Evolutionary conservation across 2,797 vertebrate species (phyloP).

Genomic region (Bradypus variegatus): DNA sequence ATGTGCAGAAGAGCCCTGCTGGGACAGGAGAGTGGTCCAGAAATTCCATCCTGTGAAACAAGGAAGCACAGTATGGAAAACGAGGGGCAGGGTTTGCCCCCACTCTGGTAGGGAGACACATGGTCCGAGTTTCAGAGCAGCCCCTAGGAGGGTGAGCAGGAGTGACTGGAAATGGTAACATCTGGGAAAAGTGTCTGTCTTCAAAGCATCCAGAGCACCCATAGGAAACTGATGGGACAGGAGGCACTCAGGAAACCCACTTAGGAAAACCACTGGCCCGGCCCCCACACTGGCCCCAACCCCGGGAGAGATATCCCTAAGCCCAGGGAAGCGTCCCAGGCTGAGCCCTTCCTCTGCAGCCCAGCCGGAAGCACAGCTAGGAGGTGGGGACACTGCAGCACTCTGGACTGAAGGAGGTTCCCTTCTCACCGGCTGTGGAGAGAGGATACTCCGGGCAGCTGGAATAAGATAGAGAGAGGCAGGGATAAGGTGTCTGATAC

Average conservation of each 20-base stretch:
- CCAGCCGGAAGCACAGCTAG: neutral
- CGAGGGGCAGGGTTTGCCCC: accelerated
- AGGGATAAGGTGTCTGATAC: accelerated
- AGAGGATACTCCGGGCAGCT: neutral
- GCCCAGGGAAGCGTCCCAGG: neutral
- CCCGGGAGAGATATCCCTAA: neutral
- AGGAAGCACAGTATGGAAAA: neutral
- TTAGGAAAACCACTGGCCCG: neutral
- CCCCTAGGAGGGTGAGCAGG: neutral
- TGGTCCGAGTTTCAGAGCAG: neutral
- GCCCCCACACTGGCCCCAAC: neutral
- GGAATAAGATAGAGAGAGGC: neutral
- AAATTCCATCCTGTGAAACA: neutral
- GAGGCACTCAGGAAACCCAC: neutral
- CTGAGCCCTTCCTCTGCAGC: neutral
- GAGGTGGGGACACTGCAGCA: neutral
- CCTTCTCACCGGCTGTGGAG: neutral
- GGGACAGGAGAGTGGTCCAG: neutral
- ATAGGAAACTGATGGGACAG: neutral
- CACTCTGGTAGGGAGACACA: neutral
- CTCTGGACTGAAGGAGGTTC: neutral
- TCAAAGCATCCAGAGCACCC: neutral
- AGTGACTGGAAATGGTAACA: neutral
- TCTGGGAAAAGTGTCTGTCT: neutral
- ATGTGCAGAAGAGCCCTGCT: neutral